A percentile compares a stretch with the other conserved stretches of the same genome.
Conservation (phyloP, 2,797 vertebrate genomes). For the Gobionotothen gibberifrons region DNA sequence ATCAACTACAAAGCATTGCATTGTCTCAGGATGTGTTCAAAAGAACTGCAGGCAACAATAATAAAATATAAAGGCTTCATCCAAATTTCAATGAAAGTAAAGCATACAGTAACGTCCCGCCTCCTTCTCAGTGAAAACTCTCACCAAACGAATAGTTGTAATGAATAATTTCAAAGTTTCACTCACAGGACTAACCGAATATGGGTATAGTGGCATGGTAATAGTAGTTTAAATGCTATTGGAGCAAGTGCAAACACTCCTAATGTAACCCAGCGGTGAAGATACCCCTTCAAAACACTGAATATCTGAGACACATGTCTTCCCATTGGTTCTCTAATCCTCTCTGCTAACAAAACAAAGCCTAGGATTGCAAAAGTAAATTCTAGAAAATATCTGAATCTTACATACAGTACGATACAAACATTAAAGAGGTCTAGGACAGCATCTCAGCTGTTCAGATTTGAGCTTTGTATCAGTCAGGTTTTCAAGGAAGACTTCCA, state of each 20-base stretch:
- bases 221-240: slow-evolving; percentile 75
- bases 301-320: slow-evolving; percentile 46
- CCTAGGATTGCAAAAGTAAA: slow-evolving; percentile 86
- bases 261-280: slow-evolving; percentile 45
- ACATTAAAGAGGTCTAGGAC: slow-evolving; percentile 85
- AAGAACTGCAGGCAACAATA: slow-evolving; percentile 79
- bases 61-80: slow-evolving; percentile 75
- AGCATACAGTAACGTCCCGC: slow-evolving; percentile 38
- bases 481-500: slow-evolving; percentile 94
- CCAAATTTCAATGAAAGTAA: slow-evolving; percentile 51
- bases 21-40: slow-evolving; percentile 78
- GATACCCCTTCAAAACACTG: slow-evolving; percentile 57
- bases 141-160: slow-evolving; percentile 33
- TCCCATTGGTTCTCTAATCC: slow-evolving; percentile 28
- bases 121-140: slow-evolving; percentile 48
- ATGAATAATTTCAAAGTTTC: slow-evolving; percentile 43
- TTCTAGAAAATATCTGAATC: slow-evolving; percentile 90
- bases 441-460: slow-evolving; percentile 81
- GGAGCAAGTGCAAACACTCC: slow-evolving; percentile 75
- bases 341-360: slow-evolving; percentile 76
- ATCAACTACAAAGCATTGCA: slow-evolving; percentile 81
- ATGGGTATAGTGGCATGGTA: slow-evolving; percentile 57
- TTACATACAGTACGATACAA: slow-evolving; percentile 89
- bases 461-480: slow-evolving; percentile 86
- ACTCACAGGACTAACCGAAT: slow-evolving; percentile 51